A percentile compares a stretch with the other conserved stretches of the same genome.
phyloP scores from a whole-genome alignment of 2,113 vertebrate species.

The Vireo altiloquus region DNA sequence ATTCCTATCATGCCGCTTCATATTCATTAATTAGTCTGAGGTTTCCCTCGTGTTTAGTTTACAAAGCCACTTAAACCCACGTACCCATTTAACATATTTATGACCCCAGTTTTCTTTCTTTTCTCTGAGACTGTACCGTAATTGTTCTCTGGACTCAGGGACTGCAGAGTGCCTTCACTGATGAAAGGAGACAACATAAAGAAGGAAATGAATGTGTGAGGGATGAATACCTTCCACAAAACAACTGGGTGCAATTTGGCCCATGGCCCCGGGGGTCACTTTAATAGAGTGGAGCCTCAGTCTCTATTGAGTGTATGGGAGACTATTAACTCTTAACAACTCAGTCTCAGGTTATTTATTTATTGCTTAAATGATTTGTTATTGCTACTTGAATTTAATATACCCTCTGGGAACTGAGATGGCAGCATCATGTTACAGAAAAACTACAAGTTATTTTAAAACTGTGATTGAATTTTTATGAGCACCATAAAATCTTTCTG shows the following conservation, averaged over 20 bases:
- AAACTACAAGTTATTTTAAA: slow-evolving; percentile 81
- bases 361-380: slow-evolving; percentile 89
- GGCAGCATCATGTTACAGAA: slow-evolving; percentile 77
- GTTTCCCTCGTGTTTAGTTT: slow-evolving; percentile 82
- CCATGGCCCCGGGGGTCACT: slow-evolving; percentile 93
- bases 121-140: slow-evolving; percentile 87
- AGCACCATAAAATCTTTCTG: slow-evolving; percentile 80
- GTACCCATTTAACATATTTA: slow-evolving; percentile 96
- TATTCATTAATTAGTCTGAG: slow-evolving; percentile 88
- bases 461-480: slow-evolving; percentile 82
- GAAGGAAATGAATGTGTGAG: slow-evolving; percentile 96
- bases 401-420: slow-evolving; percentile 79
- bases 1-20: slow-evolving; percentile 74
- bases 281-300: slow-evolving; percentile 98
- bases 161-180: slow-evolving; percentile 82
- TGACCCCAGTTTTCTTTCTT: slow-evolving; percentile 88
- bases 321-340: slow-evolving; percentile 99
- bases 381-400: slow-evolving; percentile 84
- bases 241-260: slow-evolving; percentile 89
- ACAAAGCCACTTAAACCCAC: slow-evolving; percentile 91
- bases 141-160: slow-evolving; percentile 82
- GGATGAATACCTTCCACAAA: slow-evolving; percentile 95
- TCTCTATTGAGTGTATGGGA: slow-evolving; percentile 96
- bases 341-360: slow-evolving; percentile 89
- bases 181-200: slow-evolving; percentile 96